These are phyloP conservation scores for Silurus glanis DNA, from an alignment of 2,113 vertebrate species.

Conservation along the genomic window DNA sequence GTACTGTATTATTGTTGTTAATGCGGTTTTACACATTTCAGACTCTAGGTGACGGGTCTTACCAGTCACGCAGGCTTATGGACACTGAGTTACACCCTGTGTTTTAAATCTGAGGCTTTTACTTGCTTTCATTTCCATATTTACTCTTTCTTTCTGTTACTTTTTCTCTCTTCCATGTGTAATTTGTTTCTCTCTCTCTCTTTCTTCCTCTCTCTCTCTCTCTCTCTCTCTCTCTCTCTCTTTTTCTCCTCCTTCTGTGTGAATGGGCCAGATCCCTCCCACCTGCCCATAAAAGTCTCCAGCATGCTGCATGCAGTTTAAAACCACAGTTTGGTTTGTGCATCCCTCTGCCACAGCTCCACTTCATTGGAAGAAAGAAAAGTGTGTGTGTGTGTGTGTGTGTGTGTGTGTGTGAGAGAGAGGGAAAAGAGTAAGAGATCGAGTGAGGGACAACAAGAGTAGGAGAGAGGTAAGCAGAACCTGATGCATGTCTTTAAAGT, in stretches of 20 bases:
- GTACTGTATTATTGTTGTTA: neutral
- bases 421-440: too few species aligned
- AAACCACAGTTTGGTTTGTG: constrained; percentile 71
- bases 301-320: constrained; percentile 76
- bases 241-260: constrained; percentile 79
- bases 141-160: constrained; percentile 51
- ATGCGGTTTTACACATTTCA: neutral
- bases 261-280: constrained; percentile 80
- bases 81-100: neutral
- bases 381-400: too few species aligned
- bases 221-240: constrained; percentile 52
- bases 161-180: constrained; percentile 57
- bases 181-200: neutral
- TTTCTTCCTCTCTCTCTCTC: constrained; percentile 33
- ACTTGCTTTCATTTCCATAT: neutral
- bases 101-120: neutral
- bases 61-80: neutral
- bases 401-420: too few species aligned
- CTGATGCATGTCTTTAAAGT: neutral
- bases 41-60: neutral
- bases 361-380: constrained; percentile 20
- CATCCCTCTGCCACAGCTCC: constrained; percentile 47
- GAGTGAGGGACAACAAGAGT: neutral
- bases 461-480: constrained; percentile 44
- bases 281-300: constrained; percentile 94